Percentiles rank a stretch among this genome's conserved stretches.
These are phyloP conservation scores for Polymixis lichenea DNA, from an alignment of 2,888 invertebrate species.

Conservation along the genomic window DNA sequence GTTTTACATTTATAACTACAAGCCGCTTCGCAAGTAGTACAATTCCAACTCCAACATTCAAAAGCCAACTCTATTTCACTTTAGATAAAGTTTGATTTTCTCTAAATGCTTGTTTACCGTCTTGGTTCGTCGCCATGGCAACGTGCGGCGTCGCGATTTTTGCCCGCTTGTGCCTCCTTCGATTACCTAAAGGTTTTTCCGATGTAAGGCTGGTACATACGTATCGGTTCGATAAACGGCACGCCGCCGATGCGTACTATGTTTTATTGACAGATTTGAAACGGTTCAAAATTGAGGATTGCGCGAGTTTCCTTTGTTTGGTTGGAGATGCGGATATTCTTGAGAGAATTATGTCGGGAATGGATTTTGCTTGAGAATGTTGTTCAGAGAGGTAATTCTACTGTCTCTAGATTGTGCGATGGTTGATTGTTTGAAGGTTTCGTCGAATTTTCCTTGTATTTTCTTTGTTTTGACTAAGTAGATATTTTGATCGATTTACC, in stretches of 20 bases:
- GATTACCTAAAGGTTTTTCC: constrained; percentile 82
- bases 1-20: constrained; percentile 91
- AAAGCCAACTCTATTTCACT: constrained; percentile 64
- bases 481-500: not conserved
- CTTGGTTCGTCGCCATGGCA: constrained; percentile 77
- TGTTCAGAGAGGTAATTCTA: constrained; percentile 41
- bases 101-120: constrained; percentile 65
- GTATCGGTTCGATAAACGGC: constrained; percentile 67
- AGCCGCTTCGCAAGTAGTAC: constrained; percentile 74
- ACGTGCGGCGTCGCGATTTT: constrained; percentile 85
- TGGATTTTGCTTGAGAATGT: constrained; percentile 43
- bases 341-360: constrained; percentile 45
- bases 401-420: constrained; percentile 24
- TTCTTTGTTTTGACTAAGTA: constrained; percentile 15
- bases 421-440: constrained; percentile 53
- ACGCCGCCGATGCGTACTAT: constrained; percentile 61
- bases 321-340: constrained; percentile 37
- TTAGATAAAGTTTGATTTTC: constrained; percentile 63
- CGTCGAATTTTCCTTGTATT: constrained; percentile 8
- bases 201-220: constrained; percentile 73
- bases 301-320: constrained; percentile 60
- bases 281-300: constrained; percentile 66
- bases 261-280: constrained; percentile 73
- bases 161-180: constrained; percentile 83
- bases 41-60: constrained; percentile 54